Evolutionary conservation across 2,888 invertebrate genomes (phyloP), one percentile per base, ranked within the genome.

Genomic region (Torymus aiolomorphi): DNA sequence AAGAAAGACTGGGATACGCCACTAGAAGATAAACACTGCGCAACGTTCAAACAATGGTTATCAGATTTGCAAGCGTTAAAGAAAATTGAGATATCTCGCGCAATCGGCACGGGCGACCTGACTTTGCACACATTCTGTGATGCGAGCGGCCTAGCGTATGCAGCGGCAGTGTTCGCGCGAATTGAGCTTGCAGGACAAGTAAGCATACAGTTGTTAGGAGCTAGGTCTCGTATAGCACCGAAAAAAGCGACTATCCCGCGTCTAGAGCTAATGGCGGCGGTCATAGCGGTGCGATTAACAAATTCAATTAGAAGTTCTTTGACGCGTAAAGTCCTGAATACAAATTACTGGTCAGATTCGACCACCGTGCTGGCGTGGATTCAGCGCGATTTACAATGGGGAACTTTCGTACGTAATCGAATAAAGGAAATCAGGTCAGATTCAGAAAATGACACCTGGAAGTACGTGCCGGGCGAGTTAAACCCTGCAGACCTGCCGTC

Each of bases 261-360:
- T 20, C 72, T 88, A 11, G 88, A 89, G 82, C 74, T 89, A 31
- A 69, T 88, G 71, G 87, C 84, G 1, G 85, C 86, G 8, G 70
- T 82, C 5, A 86, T 88, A 61, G 86, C n/a, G n/a, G n/a, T n/a
- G n/a, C n/a, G n/a, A n/a, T n/a, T n/a, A n/a, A n/a, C n/a, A n/a
- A n/a, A n/a, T 1, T 18, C 66, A 0, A 76, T 82, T 10, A 5
- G 71, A 12, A 62, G 63, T 12, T 62, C 78, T 3, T 63, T 83
- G 14, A 49, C 4, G 13, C 74, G 62, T n/a, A 51, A 67, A 13
- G 59, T 80, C 14, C 31, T 80, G 14, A 71, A 80, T 10, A 70
- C 72, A n/a, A 80, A 59, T 78, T 86, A 80, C 71, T 88, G 86
- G 87, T 82, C 82, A 14, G 88, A 88, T 78, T 87, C 86, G 0